Percentiles rank a stretch among this genome's conserved stretches.
Conservation (phyloP, 1,140 invertebrate genomes). For the Amphibalanus amphitrite region DNA sequence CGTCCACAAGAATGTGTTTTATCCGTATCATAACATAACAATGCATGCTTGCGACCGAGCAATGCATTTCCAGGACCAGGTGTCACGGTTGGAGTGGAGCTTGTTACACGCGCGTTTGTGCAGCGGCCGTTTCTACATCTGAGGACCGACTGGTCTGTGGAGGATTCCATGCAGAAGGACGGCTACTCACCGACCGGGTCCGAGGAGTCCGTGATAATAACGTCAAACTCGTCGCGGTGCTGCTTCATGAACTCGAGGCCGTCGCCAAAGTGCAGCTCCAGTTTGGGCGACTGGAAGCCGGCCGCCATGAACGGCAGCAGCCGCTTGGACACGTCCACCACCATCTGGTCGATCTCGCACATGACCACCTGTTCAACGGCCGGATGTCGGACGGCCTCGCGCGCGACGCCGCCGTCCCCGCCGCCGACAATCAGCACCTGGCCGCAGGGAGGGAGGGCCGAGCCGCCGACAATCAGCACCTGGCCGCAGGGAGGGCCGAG, state of each 20-base stretch:
- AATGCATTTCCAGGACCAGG: too few species aligned
- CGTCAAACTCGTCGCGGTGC: conserved; percentile 73
- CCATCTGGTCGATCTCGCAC: conserved; percentile 84
- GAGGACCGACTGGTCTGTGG: too few species aligned
- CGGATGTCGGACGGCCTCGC: conserved; percentile 88
- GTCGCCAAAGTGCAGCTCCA: conserved; percentile 71
- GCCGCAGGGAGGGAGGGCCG: conserved; percentile 6
- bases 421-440: conserved; percentile 89
- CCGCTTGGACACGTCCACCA: conserved; percentile 80
- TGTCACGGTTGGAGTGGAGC: background rate
- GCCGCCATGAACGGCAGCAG: conserved; percentile 78
- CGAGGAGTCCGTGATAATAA: conserved; percentile 96
- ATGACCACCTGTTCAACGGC: conserved; percentile 65
- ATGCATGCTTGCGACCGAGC: too few species aligned
- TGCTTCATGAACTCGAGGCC: conserved; percentile 88
- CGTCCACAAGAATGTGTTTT: too few species aligned
- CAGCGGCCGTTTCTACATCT: background rate
- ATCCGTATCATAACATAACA: too few species aligned
- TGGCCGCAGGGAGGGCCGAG: conserved; percentile 1
- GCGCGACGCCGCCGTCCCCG: conserved; percentile 87
- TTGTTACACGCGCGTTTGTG: background rate
- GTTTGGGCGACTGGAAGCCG: conserved; percentile 65
- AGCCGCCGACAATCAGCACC: background rate
- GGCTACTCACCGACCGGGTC: conserved; percentile 73
- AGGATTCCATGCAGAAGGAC: too few species aligned